These are phyloP conservation scores for Chaetophractus vellerosus DNA, from an alignment of 2,797 vertebrate genomes.

Conservation along the genomic window DNA sequence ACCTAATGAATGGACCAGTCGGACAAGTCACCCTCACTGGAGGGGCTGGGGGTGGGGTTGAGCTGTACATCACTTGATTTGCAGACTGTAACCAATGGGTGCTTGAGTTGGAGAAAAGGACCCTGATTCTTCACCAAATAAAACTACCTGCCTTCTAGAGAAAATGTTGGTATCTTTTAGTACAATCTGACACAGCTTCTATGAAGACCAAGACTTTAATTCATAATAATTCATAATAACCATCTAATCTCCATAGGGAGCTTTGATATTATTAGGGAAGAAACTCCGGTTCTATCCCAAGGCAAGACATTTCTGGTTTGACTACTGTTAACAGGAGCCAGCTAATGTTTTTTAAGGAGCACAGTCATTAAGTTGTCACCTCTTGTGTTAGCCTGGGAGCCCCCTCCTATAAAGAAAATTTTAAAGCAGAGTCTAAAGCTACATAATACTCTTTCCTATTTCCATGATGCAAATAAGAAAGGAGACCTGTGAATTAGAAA, in stretches of 20 bases:
- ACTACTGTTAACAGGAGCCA: background rate
- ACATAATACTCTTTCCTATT: background rate
- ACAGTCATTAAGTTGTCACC: rapidly evolving
- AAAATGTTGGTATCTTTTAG: background rate
- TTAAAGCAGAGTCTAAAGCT: background rate
- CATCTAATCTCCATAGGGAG: background rate
- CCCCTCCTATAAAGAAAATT: background rate
- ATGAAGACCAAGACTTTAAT: background rate
- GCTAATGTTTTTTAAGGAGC: background rate
- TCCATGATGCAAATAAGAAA: background rate
- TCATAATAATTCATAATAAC: background rate
- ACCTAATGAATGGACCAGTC: slow-evolving; percentile 1
- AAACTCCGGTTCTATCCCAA: background rate
- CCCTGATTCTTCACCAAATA: background rate
- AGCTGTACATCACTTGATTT: background rate
- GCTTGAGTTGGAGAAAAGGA: background rate
- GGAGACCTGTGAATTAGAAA: background rate
- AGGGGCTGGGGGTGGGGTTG: slow-evolving; percentile 22
- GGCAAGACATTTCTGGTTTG: background rate
- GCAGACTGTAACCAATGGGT: background rate
- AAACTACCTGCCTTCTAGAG: background rate
- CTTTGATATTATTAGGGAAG: background rate
- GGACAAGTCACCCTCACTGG: rapidly evolving
- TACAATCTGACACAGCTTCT: background rate
- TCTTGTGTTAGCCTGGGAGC: background rate